Base-by-base conservation (phyloP, 2,888 invertebrate genomes). In the Pollenia labialis region DNA sequence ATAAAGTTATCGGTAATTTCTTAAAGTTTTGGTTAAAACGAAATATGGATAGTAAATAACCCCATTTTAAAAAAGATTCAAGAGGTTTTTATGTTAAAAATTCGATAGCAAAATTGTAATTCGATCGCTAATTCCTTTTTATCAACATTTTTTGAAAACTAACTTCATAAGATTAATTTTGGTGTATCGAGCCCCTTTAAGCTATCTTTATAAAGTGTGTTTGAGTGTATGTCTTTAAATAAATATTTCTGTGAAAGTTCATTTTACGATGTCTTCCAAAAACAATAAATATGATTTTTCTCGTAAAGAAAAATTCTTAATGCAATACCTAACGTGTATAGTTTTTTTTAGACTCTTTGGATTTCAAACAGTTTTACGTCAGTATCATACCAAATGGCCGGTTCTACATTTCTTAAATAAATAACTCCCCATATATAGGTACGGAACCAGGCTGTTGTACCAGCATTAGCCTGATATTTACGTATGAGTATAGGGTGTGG, bases 351-450 rank as follows among this genome's bases (percentile, higher is more conserved):
- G 85, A 98, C 97, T 91, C 98, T 95, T 93, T 99, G 99, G 91
- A 99, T 99, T 95, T 99, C 99, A 94, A 99, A 99, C 88, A 99
- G 94, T 93, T 99, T 99, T 72, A 99, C 99, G 92, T 99, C 98
- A 0, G 99, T 99, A 93, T 99, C 99, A 93, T 99, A 99, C 99
- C 99, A 99, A 89, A 99, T 97, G 0, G 99, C 99, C 12, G 99
- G 99, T 92, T 99, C 99, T 77, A 99, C 97, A 94, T 99, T 99
- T 96, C 98, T 96, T 90, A 99, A 95, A 94, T 99, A 99, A 89
- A 99, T 99, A 79, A 99, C 98, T 72, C 99, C 99, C 99, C 99
- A 99, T 96, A 99, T 98, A 93, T 99, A 99, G 0, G 99, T 99
- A 80, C 99, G 95, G 94, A 99, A 99, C 99, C 99, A 99, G 91